Evolutionary conservation across 2,888 invertebrate genomes (phyloP).

Genomic region (Artemia sinica): DNA sequence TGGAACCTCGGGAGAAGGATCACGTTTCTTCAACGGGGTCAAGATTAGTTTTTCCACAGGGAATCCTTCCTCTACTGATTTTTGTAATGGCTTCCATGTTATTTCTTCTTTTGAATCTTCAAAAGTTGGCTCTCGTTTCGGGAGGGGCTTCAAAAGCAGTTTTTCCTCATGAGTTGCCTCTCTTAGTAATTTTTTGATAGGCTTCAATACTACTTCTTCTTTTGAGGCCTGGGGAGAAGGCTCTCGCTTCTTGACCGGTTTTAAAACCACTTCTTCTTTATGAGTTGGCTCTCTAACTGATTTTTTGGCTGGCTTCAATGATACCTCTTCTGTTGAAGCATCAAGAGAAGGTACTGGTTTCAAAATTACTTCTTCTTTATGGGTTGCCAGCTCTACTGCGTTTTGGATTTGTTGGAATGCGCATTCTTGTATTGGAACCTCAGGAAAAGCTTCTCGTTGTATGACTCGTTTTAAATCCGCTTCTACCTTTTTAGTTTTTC

Average conservation of each 20-base stretch:
- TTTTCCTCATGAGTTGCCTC: too few species aligned
- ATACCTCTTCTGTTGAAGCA: neutral
- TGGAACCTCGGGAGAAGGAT: conserved; percentile 28
- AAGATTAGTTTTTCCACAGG: neutral
- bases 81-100: too few species aligned
- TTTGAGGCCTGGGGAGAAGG: conserved; percentile 20
- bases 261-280: conserved; percentile 29
- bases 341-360: neutral
- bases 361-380: conserved; percentile 2
- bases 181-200: neutral
- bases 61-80: too few species aligned
- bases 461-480: conserved; percentile 29
- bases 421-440: neutral
- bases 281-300: neutral
- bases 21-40: neutral
- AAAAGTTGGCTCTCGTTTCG: neutral
- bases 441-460: conserved; percentile 26
- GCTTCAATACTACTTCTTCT: neutral
- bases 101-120: too few species aligned
- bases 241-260: conserved; percentile 28
- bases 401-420: neutral
- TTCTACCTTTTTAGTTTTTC: conserved; percentile 27
- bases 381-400: neutral
- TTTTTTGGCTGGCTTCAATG: neutral
- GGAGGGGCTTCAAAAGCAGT: neutral